A percentile compares a stretch with the other conserved stretches of the same genome.
phyloP scores from a whole-genome alignment of 1,140 invertebrate species.

The Polypedilum pembai region DNA sequence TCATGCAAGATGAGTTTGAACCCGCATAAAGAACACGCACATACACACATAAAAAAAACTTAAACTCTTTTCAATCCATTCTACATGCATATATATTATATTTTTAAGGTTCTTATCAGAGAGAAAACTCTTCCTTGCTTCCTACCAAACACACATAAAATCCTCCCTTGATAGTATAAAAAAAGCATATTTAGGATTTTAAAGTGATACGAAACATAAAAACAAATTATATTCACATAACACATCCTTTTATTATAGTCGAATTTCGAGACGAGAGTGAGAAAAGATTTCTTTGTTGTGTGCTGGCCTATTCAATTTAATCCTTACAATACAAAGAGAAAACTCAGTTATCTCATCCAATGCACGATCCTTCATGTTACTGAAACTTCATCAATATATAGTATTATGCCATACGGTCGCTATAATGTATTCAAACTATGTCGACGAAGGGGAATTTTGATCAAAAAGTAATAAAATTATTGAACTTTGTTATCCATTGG shows the following conservation, averaged over 20 bases:
- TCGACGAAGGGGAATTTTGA: not conserved
- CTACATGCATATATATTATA: not conserved
- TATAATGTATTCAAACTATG: not conserved
- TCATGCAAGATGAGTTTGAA: slow-evolving; percentile 7
- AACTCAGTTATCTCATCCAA: not conserved
- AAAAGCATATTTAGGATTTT: slow-evolving; percentile 17
- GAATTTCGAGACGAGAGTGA: not conserved
- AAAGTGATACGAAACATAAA: slow-evolving; percentile 13
- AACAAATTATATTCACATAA: slow-evolving; percentile 19
- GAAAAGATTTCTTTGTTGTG: not conserved
- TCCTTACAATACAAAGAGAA: not conserved
- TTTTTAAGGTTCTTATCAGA: not conserved
- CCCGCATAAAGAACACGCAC: not conserved
- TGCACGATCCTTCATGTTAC: slow-evolving; percentile 1
- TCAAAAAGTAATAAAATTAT: slow-evolving; percentile 20
- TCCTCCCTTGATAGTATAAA: not conserved
- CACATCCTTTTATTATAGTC: slow-evolving; percentile 18
- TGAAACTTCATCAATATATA: not conserved
- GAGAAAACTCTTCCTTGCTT: not conserved
- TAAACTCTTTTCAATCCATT: slow-evolving; percentile 6
- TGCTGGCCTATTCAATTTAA: slow-evolving; percentile 8
- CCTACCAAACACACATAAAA: not conserved
- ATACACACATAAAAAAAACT: not conserved
- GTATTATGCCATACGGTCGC: not conserved
- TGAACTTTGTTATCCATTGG: slow-evolving; percentile 17